Evolutionary conservation across 2,888 invertebrate species (phyloP).

Genomic region (Resseliella maxima): DNA sequence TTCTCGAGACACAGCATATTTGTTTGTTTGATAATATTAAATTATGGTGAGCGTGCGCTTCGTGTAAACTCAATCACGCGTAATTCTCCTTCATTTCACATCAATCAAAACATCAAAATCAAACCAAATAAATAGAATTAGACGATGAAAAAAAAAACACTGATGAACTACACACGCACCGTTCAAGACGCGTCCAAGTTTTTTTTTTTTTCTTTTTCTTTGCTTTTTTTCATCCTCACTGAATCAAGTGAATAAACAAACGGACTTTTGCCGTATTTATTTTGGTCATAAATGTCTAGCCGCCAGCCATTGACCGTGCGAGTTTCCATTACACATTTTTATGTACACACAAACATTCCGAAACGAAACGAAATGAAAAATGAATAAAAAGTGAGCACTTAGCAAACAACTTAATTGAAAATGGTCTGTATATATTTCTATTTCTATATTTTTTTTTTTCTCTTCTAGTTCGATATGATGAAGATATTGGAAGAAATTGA

Average conservation of each 20-base stretch:
- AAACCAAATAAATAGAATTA: background rate
- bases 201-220: no score
- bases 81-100: background rate
- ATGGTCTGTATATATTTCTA: background rate
- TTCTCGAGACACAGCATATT: background rate
- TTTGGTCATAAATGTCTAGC: constrained; percentile 44
- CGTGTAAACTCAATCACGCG: constrained; percentile 14
- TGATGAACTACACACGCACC: background rate
- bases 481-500: background rate
- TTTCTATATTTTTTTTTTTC: no score
- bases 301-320: constrained; percentile 49
- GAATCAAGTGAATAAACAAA: background rate
- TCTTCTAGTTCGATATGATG: background rate
- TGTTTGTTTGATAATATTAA: background rate
- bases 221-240: no score
- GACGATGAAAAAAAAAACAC: background rate
- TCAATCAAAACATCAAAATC: background rate
- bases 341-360: background rate
- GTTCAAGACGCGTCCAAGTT: background rate
- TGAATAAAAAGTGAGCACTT: constrained; percentile 50
- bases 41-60: background rate
- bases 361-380: background rate
- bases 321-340: background rate
- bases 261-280: background rate
- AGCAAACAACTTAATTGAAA: constrained; percentile 47